Conservation (phyloP, 1,140 invertebrate genomes). For the Papilio machaon region DNA sequence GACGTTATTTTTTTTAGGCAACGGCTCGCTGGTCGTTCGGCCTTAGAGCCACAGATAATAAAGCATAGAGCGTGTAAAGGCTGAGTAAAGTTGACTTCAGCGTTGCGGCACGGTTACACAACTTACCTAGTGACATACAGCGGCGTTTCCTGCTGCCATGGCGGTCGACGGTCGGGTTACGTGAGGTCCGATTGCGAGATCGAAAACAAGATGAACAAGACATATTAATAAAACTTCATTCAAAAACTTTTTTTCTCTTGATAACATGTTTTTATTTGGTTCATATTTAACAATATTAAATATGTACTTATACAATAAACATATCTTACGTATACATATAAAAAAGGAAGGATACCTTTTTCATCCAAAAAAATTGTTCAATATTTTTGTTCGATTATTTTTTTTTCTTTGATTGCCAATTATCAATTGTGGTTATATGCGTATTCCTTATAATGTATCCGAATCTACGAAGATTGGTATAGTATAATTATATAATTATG, state of each 20-base stretch:
- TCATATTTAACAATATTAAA: too few relatives aligned
- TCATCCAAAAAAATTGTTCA: too few relatives aligned
- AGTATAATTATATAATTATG: too few relatives aligned
- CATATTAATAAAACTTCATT: background rate
- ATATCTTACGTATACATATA: too few relatives aligned
- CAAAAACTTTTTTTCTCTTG: background rate
- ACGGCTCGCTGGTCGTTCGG: background rate
- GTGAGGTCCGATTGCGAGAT: slow-evolving; percentile 30
- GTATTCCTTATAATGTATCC: too few relatives aligned
- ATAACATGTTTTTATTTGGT: too few relatives aligned
- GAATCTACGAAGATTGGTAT: too few relatives aligned
- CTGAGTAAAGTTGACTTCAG: slow-evolving; percentile 1
- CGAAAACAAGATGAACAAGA: slow-evolving; percentile 21
- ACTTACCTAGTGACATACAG: slow-evolving; percentile 36
- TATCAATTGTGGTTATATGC: too few relatives aligned
- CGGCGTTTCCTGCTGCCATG: slow-evolving; percentile 31
- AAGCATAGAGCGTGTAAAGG: background rate
- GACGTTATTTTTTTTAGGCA: background rate
- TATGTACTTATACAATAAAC: too few relatives aligned
- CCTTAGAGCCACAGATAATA: background rate
- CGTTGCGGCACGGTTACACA: slow-evolving; percentile 28
- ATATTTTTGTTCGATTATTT: background rate
- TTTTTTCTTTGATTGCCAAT: too few relatives aligned
- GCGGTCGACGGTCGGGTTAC: slow-evolving; percentile 28
- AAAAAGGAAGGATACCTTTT: too few relatives aligned